Conservation (phyloP, 2,888 invertebrate genomes). For the Drosophila peninsularis region DNA sequence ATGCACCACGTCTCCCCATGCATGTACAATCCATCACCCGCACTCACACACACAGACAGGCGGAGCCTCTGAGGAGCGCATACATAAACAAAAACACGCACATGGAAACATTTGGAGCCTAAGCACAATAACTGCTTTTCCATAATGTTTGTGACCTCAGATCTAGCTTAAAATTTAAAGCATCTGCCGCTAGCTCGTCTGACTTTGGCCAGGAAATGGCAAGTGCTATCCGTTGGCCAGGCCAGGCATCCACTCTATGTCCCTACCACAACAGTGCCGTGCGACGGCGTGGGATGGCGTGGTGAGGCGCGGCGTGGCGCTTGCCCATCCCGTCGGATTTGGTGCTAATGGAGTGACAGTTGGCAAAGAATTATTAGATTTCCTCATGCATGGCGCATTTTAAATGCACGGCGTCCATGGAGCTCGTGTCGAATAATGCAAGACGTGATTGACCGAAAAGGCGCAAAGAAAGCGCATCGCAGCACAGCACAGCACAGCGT, state of each 20-base stretch:
- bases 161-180: constrained; percentile 32
- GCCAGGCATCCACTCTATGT: neutral
- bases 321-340: constrained; percentile 56
- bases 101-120: neutral
- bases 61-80: neutral
- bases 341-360: constrained; percentile 75
- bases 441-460: constrained; percentile 43
- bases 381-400: constrained; percentile 67
- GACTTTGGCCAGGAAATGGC: constrained; percentile 48
- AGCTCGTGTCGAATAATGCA: constrained; percentile 25
- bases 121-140: constrained; percentile 22
- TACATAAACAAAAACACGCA: neutral
- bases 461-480: constrained; percentile 13
- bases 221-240: constrained; percentile 27
- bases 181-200: constrained; percentile 10
- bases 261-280: constrained; percentile 6
- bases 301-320: neutral
- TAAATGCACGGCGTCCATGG: constrained; percentile 29
- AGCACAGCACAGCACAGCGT: no score
- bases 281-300: neutral
- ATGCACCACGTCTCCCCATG: constrained; percentile 41
- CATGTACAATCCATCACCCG: constrained; percentile 8
- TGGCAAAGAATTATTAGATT: constrained; percentile 77
- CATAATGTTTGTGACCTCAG: constrained; percentile 22
- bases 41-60: neutral